Percentiles rank a stretch among this genome's conserved stretches.
phyloP scores from a whole-genome alignment of 2,113 vertebrate genomes.

The Turdus rufiventris region DNA sequence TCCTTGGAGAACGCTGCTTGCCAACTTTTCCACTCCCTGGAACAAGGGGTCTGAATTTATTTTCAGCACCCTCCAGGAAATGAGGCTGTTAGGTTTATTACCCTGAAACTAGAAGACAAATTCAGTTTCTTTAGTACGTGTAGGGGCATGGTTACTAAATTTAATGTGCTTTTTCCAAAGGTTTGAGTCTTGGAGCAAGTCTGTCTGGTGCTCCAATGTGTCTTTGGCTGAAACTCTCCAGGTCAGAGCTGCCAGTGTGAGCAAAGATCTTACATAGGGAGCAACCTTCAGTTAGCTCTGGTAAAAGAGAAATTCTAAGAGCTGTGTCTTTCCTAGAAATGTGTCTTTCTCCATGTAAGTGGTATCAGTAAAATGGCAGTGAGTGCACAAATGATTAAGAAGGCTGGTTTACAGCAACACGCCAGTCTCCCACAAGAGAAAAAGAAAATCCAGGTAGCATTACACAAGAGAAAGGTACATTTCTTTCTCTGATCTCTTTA shows the following conservation, averaged over 20 bases:
- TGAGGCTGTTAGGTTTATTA: conserved; percentile 19
- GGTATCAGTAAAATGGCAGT: not conserved
- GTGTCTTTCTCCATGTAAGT: not conserved
- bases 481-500: conserved; percentile 61
- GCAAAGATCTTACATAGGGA: not conserved
- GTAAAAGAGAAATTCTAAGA: not conserved
- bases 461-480: conserved; percentile 66
- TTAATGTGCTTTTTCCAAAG: not conserved
- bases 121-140: not conserved
- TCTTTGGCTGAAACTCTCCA: not conserved
- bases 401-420: not conserved
- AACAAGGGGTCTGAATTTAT: not conserved
- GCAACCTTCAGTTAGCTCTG: not conserved
- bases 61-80: conserved; percentile 39
- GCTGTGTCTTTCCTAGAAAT: not conserved
- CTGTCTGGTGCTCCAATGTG: not conserved
- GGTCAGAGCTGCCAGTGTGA: not conserved
- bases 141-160: not conserved
- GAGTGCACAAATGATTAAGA: not conserved
- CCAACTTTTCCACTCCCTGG: not conserved
- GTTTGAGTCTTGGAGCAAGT: not conserved
- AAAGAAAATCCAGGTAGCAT: conserved; percentile 53
- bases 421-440: not conserved
- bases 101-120: not conserved
- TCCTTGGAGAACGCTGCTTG: not conserved